Percentiles rank a stretch among this genome's conserved stretches.
Conservation (phyloP, 2,113 vertebrate species). For the Morone saxatilis region DNA sequence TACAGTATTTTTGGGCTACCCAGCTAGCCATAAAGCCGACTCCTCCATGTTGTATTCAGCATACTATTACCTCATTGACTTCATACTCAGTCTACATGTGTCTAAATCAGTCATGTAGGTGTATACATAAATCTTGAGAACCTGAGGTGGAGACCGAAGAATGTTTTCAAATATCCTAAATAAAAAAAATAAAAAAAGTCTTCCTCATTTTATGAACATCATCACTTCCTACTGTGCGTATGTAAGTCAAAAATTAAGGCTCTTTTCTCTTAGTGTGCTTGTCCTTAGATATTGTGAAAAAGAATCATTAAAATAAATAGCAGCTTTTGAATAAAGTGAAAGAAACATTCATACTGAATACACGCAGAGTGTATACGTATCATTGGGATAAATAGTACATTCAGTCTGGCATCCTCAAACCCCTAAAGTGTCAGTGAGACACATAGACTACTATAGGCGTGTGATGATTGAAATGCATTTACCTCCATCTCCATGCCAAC, state of each 20-base stretch:
- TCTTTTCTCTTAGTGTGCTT: neutral
- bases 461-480: conserved; percentile 21
- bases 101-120: neutral
- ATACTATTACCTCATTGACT: neutral
- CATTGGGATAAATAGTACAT: neutral
- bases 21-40: neutral
- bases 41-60: neutral
- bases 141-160: too few relatives aligned
- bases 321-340: neutral
- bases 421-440: neutral
- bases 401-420: neutral
- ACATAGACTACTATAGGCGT: neutral
- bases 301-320: neutral
- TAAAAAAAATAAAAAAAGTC: neutral
- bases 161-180: neutral
- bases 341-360: neutral
- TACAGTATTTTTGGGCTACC: neutral
- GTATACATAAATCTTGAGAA: neutral
- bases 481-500: conserved; percentile 35
- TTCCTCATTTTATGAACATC: neutral
- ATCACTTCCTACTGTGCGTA: neutral
- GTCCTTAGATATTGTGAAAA: neutral
- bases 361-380: neutral
- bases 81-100: neutral
- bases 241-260: neutral